Evolutionary conservation across 53 echinoderm and acorn worm genomes (phyloP), one percentile per base, ranked within the genome.

Genomic region (Arbacia lixula): DNA sequence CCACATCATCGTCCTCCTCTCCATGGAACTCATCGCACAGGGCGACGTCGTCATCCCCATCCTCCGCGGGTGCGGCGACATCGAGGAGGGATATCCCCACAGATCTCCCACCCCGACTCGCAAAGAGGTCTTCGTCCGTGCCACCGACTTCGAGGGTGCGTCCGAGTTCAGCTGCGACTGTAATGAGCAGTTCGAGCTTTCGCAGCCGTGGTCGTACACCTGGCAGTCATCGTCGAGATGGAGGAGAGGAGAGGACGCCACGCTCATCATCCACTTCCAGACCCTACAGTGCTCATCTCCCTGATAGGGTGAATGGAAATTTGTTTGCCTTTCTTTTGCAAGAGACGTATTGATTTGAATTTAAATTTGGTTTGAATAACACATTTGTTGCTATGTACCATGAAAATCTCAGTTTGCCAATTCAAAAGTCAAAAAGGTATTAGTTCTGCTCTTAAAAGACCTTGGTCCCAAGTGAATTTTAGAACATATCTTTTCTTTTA

Each of bases 211-310:
- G 63, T 58, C 77, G 60, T 8, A 81, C 82, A 6, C 82, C 62
- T 9, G 40, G 62, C 19, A 81, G 82, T 38, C 63, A 81, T 9
- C 62, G 77, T 34, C 5, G 49, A 33, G 53, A 30, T 29, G 33
- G 49, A 8, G 77, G 40, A 8, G 26, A 14, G 3, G 77, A 77
- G 26, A 56, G 77, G 27, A 43, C 43, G 1, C 63, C 82, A 0
- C 37, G 82, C 16, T 20, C 82, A 21, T 81, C 50, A 1, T 77
- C 78, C 0, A 31, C 57, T n/a, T 46, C 63, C 8, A 81, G 82
- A 22, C 82, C 82, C 12, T 64, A 63, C 64, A 81, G 82, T 64
- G 82, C 82, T n/a, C 49, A 74, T 42, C 82, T 81, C 3, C 64
- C 82, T 42, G 82, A 81, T 17, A 81, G 49, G 41, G 82, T 81